Evolutionary conservation across 2,888 invertebrate species (phyloP), one percentile per base, ranked within the genome.

Genomic region (Apotomis turbidana): DNA sequence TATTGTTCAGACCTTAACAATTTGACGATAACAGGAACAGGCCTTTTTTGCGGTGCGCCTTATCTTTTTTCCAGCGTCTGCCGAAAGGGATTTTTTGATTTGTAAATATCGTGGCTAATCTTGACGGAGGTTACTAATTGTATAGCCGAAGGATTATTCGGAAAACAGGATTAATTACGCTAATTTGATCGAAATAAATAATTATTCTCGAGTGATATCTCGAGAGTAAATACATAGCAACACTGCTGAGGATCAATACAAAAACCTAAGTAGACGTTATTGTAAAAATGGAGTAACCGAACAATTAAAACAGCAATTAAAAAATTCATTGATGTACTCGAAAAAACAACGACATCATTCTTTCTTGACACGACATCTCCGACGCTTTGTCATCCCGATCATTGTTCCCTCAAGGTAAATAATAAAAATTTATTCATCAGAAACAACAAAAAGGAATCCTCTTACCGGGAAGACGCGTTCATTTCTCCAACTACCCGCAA

Each of bases 381-480:
- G 49, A 63, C 15, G 68, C 73, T 71, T 76, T 77, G 84, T 83
- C 81, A 80, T 79, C 76, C 60, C 69, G 71, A 76, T 80, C 80
- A 83, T 83, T 86, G 83, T 85, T 80, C 79, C 74, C 75, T 73
- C 51, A 74, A 78, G 76, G 80, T 78, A 80, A 83, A 85, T 78
- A 83, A 84, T 84, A 83, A 87, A 88, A 86, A 85, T 83, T 79
- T 87, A 86, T 87, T 88, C 85, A 86, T 86, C 83, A 85, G 79
- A 78, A 83, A 83, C 81, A 85, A 89, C 85, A 88, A 88, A 88
- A 87, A 84, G 78, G 81, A 79, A 81, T 83, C 81, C 83, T 83
- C 79, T 87, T 87, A 86, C 87, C 83, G 76, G 80, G 88, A 89
- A 89, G 86, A 83, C 80, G 78, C 81, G 79, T 79, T 83, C 81